These are phyloP conservation scores for Hafferia zeledoni DNA, from an alignment of 2,797 vertebrate species.

Conservation along the genomic window DNA sequence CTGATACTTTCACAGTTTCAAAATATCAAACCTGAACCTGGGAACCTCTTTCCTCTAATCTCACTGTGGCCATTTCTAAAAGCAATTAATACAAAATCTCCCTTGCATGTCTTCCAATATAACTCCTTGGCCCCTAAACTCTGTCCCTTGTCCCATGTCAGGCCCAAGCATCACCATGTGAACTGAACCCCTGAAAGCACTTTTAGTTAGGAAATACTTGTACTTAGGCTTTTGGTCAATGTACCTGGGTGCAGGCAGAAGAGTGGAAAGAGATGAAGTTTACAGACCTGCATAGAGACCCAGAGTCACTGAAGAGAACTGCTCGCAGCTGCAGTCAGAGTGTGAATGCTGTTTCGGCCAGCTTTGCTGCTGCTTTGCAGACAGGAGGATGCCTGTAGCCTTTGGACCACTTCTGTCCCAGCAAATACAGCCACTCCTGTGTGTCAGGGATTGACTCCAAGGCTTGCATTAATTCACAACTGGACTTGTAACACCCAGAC, in stretches of 20 bases:
- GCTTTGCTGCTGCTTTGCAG: neutral
- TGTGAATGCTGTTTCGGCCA: neutral
- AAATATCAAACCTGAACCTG: neutral
- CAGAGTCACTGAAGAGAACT: neutral
- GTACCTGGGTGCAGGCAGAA: neutral
- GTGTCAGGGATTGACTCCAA: neutral
- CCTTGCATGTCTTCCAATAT: neutral
- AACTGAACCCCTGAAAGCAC: neutral
- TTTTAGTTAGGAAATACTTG: neutral
- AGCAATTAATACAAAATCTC: neutral
- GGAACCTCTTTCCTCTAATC: neutral
- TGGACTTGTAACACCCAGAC: neutral
- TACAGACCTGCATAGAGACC: neutral
- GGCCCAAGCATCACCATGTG: neutral
- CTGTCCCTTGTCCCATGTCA: neutral
- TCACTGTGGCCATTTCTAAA: neutral
- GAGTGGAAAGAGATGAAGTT: neutral
- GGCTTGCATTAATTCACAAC: neutral
- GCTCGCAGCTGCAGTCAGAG: neutral
- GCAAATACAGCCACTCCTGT: conserved; percentile 1
- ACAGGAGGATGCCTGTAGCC: neutral
- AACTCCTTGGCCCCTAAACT: neutral
- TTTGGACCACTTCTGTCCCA: neutral
- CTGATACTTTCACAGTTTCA: neutral
- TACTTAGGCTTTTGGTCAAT: neutral